phyloP scores from a whole-genome alignment of 2,113 vertebrate species.

The Ibidorhyncha struthersii region DNA sequence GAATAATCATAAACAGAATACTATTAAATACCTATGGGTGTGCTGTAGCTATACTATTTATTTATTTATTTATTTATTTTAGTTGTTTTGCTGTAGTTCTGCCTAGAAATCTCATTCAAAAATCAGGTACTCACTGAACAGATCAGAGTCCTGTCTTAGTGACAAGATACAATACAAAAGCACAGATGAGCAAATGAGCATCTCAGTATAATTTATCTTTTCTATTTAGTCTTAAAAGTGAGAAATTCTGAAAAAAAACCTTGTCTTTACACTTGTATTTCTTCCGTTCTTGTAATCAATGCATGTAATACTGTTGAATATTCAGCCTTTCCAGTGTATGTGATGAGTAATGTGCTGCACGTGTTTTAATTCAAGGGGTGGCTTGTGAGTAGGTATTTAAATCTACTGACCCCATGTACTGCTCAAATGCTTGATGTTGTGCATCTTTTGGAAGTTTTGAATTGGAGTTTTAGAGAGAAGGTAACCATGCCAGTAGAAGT shows the following conservation, averaged over 20 bases:
- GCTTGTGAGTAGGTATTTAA: background rate
- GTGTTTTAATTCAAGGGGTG: background rate
- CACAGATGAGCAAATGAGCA: background rate
- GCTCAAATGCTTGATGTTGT: background rate
- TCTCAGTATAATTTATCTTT: background rate
- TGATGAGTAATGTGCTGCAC: fast-evolving
- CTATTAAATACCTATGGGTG: background rate
- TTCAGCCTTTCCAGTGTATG: background rate
- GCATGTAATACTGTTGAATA: background rate
- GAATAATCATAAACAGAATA: background rate
- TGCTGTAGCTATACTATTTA: background rate
- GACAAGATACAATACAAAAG: background rate
- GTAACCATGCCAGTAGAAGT: background rate
- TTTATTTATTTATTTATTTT: background rate
- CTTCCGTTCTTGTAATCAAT: background rate
- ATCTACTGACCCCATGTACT: background rate
- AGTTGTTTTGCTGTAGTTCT: background rate
- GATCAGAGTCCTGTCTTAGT: background rate
- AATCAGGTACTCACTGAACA: background rate
- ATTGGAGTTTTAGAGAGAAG: background rate
- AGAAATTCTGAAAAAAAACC: background rate
- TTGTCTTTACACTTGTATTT: background rate
- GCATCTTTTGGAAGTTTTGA: background rate
- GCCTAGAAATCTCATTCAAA: background rate
- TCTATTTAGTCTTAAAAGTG: background rate